These are phyloP conservation scores for Oopsacas minuta DNA, from an alignment of 37 sponge, comb jelly and placozoan genomes.

Conservation along the genomic window DNA sequence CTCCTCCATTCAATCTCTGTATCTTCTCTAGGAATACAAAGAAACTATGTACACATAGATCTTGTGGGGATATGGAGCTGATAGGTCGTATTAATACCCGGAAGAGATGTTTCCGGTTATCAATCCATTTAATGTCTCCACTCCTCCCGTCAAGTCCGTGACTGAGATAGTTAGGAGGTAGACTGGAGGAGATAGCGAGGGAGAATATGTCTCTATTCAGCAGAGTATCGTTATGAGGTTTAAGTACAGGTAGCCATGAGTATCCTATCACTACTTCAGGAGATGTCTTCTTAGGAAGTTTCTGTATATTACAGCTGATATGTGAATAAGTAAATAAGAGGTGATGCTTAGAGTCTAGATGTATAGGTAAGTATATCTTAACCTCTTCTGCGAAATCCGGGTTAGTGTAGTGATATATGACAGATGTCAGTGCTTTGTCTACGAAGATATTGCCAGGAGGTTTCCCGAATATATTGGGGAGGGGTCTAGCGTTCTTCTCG, in stretches of 20 bases:
- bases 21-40: slow-evolving; percentile 29
- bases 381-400: slow-evolving; percentile 81
- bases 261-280: slow-evolving; percentile 48
- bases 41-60: slow-evolving; percentile 23
- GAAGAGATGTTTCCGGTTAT: slow-evolving; percentile 50
- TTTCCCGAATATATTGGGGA: slow-evolving; percentile 60
- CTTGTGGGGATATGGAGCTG: slow-evolving; percentile 67
- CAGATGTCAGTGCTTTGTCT: slow-evolving; percentile 38
- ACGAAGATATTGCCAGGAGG: slow-evolving; percentile 34
- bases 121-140: slow-evolving; percentile 60
- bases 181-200: slow-evolving; percentile 38
- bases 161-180: slow-evolving; percentile 52
- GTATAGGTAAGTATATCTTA: slow-evolving; percentile 64
- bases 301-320: slow-evolving; percentile 60
- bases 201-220: slow-evolving; percentile 23
- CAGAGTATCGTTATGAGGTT: neutral
- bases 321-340: slow-evolving; percentile 81
- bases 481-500: slow-evolving; percentile 23
- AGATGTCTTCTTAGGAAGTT: slow-evolving; percentile 25
- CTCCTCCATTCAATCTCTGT: neutral
- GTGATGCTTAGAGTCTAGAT: slow-evolving; percentile 49
- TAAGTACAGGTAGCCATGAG: slow-evolving; percentile 72
- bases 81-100: slow-evolving; percentile 30
- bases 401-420: slow-evolving; percentile 59
- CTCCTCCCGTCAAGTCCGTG: slow-evolving; percentile 17